Conservation (phyloP, 1,140 invertebrate species). For the Pomacea maculata region DNA sequence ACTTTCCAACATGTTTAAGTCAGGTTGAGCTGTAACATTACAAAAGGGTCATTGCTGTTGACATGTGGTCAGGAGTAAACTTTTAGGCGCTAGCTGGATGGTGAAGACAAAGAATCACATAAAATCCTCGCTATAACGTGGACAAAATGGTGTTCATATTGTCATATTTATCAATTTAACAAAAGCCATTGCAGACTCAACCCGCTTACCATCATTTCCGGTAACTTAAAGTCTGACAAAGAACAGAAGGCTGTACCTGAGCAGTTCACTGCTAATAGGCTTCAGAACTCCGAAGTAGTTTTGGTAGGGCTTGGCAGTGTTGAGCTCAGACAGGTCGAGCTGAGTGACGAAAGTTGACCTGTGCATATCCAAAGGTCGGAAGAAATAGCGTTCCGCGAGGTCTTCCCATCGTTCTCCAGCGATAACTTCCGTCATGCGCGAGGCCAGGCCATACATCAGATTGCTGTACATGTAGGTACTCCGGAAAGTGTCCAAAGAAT, state of each 20-base stretch:
- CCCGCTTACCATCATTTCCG: too few relatives aligned
- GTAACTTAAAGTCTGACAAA: too few relatives aligned
- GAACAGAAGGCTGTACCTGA: not conserved
- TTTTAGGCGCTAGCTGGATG: too few relatives aligned
- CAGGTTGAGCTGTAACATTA: too few relatives aligned
- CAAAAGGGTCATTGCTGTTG: too few relatives aligned
- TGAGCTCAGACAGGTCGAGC: constrained; percentile 24
- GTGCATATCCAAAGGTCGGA: constrained; percentile 50
- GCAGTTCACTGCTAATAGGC: constrained; percentile 1
- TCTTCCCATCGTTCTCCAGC: constrained; percentile 42
- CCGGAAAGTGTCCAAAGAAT: constrained; percentile 41
- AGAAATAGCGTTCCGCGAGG: constrained; percentile 34
- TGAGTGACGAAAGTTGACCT: constrained; percentile 44
- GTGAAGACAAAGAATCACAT: too few relatives aligned
- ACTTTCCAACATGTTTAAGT: too few relatives aligned
- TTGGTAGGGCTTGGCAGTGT: constrained; percentile 37
- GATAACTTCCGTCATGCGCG: constrained; percentile 41
- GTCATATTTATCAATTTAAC: too few relatives aligned
- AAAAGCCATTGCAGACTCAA: too few relatives aligned
- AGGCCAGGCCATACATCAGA: constrained; percentile 52
- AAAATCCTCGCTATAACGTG: too few relatives aligned
- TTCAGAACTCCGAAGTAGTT: constrained; percentile 7
- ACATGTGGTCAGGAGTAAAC: too few relatives aligned
- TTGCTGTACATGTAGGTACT: constrained; percentile 51
- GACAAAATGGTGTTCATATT: too few relatives aligned